Base-by-base conservation (phyloP, 2,888 invertebrate genomes). In the Xylota segnis region DNA sequence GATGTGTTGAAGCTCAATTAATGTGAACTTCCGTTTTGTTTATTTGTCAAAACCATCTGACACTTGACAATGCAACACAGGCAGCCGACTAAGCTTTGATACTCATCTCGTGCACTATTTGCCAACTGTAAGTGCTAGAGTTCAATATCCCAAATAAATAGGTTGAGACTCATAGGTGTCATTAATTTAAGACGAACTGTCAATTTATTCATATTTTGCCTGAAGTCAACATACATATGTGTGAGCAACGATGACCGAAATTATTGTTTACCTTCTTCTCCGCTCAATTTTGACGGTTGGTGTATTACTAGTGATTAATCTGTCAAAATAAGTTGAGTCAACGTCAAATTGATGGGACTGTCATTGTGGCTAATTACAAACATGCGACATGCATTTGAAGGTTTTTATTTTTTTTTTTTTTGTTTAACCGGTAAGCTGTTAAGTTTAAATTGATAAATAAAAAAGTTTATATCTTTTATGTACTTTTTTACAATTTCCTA, bases 31-130 rank as follows among this genome's bases (percentile, higher is more conserved):
- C 47, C 27, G 37, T 74, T 14, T 9, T 16, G n/a, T 37, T 68
- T 68, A 66, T 45, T 74, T 32, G 18, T 5, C 10, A 50, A 50
- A 74, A 29, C 47, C 58, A 34, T 34, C 34, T 29, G 59, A 43
- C 40, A 58, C 71, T 72, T 71, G 71, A 65, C 56, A 74, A 52
- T 59, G 63, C 63, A 70, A 37, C 70, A 43, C 23, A 18, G 47
- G 40, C n/a, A 54, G 40, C 32, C 58, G 29, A 50, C 16, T 23
- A 14, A 56, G n/a, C 18, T 12, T 29, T 16, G 18, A 47, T 63
- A 27, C 4, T 65, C 63, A 65, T 43, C 32, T 63, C 45, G n/a
- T 29, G 29, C 32, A 56, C 29, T 32, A 27, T 59, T 23, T 59
- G 59, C 40, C 18, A 43, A 47, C 4, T 68, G 40, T 40, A 37